Base-by-base conservation (phyloP, 2,888 invertebrate species). In the Nycteola revayana region DNA sequence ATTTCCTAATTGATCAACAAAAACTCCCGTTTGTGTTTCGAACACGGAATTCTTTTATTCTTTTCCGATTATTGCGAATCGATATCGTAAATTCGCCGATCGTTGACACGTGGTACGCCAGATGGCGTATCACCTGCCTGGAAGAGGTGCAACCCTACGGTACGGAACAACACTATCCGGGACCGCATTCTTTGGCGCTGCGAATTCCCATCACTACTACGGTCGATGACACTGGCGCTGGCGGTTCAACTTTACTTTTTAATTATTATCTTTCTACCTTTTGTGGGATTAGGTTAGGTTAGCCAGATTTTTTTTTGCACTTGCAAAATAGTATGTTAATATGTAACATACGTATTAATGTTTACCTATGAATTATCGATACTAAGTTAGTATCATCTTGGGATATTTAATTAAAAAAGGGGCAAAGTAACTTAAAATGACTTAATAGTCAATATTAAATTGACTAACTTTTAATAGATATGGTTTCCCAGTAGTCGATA, bases 121-220 rank as follows among this genome's bases (percentile, higher is more conserved):
- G 79, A 79, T 85, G 85, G 69, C 42, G 49, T 56, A 71, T 77
- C 85, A 84, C 85, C 86, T 84, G 84, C 59, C 76, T 49, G 49
- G 53, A 56, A 56, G 57, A 57, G 49, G 57, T 56, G 49, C 45
- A 53, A 50, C 49, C 53, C 57, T 60, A 68, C 63, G 61, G 43
- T 55, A 66, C 74, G 69, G 76, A 70, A 75, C 73, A 64, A 62
- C 70, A 63, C 61, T 50, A 52, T 60, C 62, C 56, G 63, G 74
- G 71, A 66, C 77, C 62, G 74, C 82, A 82, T 86, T 84, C 83
- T 74, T 79, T 52, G 44, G 53, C 37, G 33, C 45, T 57, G 60
- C 49, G 54, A 51, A 71, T 70, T 69, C 70, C 64, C 75, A 71
- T 69, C 67, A 70, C 72, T 73, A 70, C 63, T 64, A 62, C 63